Percentiles rank a stretch among this genome's conserved stretches.
Evolutionary conservation across 2,113 vertebrate genomes (phyloP).

Genomic region (Bothrops jararaca): DNA sequence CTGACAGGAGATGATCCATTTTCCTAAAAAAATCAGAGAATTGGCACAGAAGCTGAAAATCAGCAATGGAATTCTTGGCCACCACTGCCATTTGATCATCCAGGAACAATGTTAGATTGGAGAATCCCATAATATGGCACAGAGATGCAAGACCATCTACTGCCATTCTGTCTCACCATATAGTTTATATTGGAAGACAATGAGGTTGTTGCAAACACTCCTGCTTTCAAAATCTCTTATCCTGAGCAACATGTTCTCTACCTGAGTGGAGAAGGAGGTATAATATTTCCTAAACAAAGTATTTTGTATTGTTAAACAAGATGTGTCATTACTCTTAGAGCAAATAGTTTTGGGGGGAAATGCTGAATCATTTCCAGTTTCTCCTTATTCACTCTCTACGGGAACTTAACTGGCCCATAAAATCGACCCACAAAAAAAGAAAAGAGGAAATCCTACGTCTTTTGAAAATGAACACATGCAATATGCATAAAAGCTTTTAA

Average conservation of each 20-base stretch:
- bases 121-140: background rate
- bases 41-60: background rate
- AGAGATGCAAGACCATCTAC: background rate
- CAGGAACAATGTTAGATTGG: background rate
- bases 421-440: background rate
- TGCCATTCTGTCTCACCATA: background rate
- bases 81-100: background rate
- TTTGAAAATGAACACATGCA: background rate
- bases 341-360: background rate
- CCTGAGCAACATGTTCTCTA: background rate
- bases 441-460: background rate
- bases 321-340: background rate
- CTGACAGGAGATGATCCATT: background rate
- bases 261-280: background rate
- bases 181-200: background rate
- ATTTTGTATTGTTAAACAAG: background rate
- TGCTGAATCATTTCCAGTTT: background rate
- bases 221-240: background rate
- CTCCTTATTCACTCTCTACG: background rate
- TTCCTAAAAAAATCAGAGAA: background rate
- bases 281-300: background rate
- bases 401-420: background rate
- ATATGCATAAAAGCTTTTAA: background rate
- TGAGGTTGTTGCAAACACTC: background rate
- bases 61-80: background rate